phyloP scores from a whole-genome alignment of 2,888 invertebrate genomes.

The Steinernema hermaphroditum region DNA sequence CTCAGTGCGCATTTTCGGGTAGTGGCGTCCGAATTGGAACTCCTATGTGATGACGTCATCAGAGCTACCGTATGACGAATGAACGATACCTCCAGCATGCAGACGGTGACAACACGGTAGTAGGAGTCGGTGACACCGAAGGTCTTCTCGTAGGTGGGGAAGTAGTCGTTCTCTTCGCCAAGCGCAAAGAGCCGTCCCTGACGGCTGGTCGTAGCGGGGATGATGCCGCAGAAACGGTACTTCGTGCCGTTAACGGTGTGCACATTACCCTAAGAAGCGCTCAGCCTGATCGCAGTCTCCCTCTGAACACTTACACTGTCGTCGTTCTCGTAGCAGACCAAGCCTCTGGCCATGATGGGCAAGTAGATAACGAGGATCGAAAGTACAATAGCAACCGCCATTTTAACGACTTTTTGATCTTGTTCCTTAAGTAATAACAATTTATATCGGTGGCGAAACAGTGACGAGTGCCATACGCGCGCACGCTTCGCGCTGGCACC shows the following conservation, averaged over 20 bases:
- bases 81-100: constrained; percentile 49
- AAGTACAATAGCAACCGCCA: too few species aligned
- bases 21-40: constrained; percentile 49
- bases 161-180: constrained; percentile 43
- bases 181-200: constrained; percentile 37
- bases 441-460: too few species aligned
- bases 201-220: constrained; percentile 36
- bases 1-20: constrained; percentile 41
- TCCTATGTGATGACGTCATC: constrained; percentile 35
- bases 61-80: not conserved
- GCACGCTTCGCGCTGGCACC: too few species aligned
- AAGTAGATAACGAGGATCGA: not conserved
- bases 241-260: constrained; percentile 11
- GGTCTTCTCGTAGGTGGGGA: constrained; percentile 43
- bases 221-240: constrained; percentile 35
- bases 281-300: not conserved
- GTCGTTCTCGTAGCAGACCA: constrained; percentile 25
- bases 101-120: constrained; percentile 53
- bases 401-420: too few species aligned
- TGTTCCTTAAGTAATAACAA: too few species aligned
- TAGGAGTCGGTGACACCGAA: constrained; percentile 41
- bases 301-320: not conserved
- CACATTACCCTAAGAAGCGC: not conserved
- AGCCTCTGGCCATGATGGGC: not conserved
- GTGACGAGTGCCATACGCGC: too few species aligned